These are phyloP conservation scores for Epirrhoe tristata DNA, from an alignment of 2,888 invertebrate species.

Conservation along the genomic window DNA sequence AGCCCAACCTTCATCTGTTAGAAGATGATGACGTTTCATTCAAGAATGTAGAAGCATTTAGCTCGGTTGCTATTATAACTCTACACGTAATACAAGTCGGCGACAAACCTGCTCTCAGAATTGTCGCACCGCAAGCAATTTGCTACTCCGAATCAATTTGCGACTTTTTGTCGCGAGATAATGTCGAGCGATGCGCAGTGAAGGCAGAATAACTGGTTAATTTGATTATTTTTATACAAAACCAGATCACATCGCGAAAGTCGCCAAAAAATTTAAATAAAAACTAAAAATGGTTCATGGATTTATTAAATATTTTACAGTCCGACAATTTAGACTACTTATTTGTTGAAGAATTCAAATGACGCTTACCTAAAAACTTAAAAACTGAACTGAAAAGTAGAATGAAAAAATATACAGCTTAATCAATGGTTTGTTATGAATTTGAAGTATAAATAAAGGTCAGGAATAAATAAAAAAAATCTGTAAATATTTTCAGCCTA, in stretches of 20 bases:
- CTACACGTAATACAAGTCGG: constrained; percentile 50
- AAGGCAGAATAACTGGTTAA: constrained; percentile 13
- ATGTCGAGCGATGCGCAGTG: constrained; percentile 55
- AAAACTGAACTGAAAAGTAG: no score
- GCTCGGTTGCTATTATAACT: constrained; percentile 28
- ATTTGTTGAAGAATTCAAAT: no score
- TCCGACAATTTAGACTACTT: no score
- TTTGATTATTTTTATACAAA: not conserved
- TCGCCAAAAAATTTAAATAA: no score
- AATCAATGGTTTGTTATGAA: no score
- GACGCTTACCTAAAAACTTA: no score
- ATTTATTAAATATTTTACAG: no score
- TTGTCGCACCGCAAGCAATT: constrained; percentile 64
- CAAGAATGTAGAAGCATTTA: not conserved
- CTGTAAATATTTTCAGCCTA: no score
- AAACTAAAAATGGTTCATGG: no score
- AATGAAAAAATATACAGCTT: no score
- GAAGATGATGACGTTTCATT: not conserved
- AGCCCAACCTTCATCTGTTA: not conserved
- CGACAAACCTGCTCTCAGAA: constrained; percentile 46
- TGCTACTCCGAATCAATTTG: constrained; percentile 82
- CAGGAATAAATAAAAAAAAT: no score
- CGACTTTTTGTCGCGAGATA: constrained; percentile 73
- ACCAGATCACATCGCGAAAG: not conserved
- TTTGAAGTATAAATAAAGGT: no score